phyloP scores from a whole-genome alignment of 1,140 invertebrate species.

The Asobara japonica region DNA sequence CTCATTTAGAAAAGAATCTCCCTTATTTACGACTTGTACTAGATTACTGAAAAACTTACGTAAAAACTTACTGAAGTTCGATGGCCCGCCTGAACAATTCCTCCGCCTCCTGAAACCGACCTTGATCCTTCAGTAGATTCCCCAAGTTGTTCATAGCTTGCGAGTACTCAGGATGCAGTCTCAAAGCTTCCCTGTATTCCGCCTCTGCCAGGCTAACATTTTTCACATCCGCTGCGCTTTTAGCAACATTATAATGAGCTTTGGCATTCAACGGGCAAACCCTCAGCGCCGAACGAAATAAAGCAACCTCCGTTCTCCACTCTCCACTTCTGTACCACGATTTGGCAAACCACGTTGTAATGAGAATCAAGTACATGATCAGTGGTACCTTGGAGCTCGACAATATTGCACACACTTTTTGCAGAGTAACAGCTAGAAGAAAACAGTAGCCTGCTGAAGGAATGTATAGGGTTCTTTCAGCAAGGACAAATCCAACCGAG shows the following conservation, averaged over 20 bases:
- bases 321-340: slow-evolving; percentile 78
- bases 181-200: slow-evolving; percentile 83
- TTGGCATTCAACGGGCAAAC: slow-evolving; percentile 93
- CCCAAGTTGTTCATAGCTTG: slow-evolving; percentile 98
- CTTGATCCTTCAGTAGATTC: slow-evolving; percentile 87
- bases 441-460: slow-evolving; percentile 88
- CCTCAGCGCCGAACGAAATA: slow-evolving; percentile 77
- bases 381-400: slow-evolving; percentile 49
- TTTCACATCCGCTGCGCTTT: slow-evolving; percentile 82
- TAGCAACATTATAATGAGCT: slow-evolving; percentile 96
- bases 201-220: slow-evolving; percentile 75
- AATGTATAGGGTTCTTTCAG: slow-evolving; percentile 87
- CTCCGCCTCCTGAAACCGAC: slow-evolving; percentile 79
- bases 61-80: slow-evolving; percentile 71
- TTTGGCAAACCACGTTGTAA: slow-evolving; percentile 71
- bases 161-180: slow-evolving; percentile 89
- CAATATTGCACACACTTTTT: slow-evolving; percentile 50
- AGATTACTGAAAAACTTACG: slow-evolving; percentile 8
- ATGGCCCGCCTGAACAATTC: slow-evolving; percentile 79
- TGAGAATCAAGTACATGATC: slow-evolving; percentile 57
- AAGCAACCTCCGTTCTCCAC: slow-evolving; percentile 79
- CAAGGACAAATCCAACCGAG: slow-evolving; percentile 91
- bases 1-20: no score
- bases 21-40: no score
- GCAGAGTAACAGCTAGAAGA: slow-evolving; percentile 75